These are phyloP conservation scores for Heterotis niloticus DNA, from an alignment of 2,113 vertebrate genomes.

Conservation along the genomic window DNA sequence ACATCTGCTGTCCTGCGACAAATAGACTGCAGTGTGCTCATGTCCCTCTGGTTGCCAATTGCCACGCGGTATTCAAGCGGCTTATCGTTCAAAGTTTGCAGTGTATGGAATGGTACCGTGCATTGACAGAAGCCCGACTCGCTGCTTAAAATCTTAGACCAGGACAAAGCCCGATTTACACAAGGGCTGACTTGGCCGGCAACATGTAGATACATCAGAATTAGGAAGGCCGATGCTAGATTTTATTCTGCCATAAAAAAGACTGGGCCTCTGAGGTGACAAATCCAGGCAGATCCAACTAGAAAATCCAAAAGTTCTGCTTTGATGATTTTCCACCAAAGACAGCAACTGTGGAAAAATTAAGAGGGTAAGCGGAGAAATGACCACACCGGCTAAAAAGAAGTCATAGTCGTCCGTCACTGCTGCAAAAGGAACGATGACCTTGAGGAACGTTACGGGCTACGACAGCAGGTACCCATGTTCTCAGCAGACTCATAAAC, in stretches of 20 bases:
- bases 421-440: too few species aligned
- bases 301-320: slow-evolving; percentile 1
- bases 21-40: not conserved
- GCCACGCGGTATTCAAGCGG: not conserved
- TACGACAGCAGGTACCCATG: slow-evolving; percentile 44
- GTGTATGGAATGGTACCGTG: slow-evolving; percentile 19
- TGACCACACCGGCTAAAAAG: not conserved
- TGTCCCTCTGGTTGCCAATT: slow-evolving; percentile 7
- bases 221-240: slow-evolving; percentile 25
- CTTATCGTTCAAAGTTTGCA: slow-evolving; percentile 1
- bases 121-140: slow-evolving; percentile 16
- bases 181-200: slow-evolving; percentile 28
- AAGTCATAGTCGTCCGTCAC: too few species aligned
- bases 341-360: not conserved
- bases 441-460: too few species aligned
- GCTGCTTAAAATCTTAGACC: slow-evolving; percentile 20
- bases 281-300: not conserved
- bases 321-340: slow-evolving; percentile 16
- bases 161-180: slow-evolving; percentile 33
- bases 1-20: not conserved
- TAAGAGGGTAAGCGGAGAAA: not conserved
- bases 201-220: slow-evolving; percentile 26
- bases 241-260: slow-evolving; percentile 29
- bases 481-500: not conserved
- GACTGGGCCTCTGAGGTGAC: not conserved